phyloP scores from a whole-genome alignment of 2,888 invertebrate species.

The Caenorhabditis sulstoni region DNA sequence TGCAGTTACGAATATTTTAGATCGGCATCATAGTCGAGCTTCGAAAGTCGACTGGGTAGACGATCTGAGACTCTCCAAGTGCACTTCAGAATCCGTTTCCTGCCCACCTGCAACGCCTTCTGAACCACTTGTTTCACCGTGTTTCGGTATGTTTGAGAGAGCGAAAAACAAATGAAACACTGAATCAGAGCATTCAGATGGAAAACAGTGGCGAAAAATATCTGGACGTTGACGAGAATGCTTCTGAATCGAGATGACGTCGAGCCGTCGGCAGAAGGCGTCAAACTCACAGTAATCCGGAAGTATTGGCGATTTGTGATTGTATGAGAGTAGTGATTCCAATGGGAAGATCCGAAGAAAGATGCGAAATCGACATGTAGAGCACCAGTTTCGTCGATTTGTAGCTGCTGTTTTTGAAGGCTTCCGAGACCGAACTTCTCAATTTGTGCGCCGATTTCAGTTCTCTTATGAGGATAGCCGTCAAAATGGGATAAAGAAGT shows the following conservation, averaged over 20 bases:
- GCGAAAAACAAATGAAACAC: constrained; percentile 8
- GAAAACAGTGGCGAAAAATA: constrained; percentile 4
- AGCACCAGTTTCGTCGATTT: constrained; percentile 12
- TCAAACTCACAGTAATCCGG: constrained; percentile 19
- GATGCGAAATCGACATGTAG: constrained; percentile 3
- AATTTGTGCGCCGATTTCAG: not conserved
- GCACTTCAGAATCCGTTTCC: too few relatives aligned
- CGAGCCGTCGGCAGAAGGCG: not conserved
- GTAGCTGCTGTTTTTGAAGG: not conserved
- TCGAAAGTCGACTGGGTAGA: too few relatives aligned
- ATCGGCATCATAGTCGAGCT: too few relatives aligned
- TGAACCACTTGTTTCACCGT: not conserved
- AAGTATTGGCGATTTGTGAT: not conserved
- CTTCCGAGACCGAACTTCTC: too few relatives aligned
- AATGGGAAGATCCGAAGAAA: constrained; percentile 13
- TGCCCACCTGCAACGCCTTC: too few relatives aligned
- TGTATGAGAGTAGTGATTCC: not conserved
- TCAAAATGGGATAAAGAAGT: constrained; percentile 8
- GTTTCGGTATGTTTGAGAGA: not conserved
- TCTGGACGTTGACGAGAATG: not conserved
- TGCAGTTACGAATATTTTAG: too few relatives aligned
- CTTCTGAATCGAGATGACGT: not conserved
- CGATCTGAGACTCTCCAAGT: too few relatives aligned
- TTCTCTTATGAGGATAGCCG: constrained; percentile 4
- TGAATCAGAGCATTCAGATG: constrained; percentile 2